phyloP scores from a whole-genome alignment of 2,113 vertebrate genomes.

The Tachysurus vachellii region DNA sequence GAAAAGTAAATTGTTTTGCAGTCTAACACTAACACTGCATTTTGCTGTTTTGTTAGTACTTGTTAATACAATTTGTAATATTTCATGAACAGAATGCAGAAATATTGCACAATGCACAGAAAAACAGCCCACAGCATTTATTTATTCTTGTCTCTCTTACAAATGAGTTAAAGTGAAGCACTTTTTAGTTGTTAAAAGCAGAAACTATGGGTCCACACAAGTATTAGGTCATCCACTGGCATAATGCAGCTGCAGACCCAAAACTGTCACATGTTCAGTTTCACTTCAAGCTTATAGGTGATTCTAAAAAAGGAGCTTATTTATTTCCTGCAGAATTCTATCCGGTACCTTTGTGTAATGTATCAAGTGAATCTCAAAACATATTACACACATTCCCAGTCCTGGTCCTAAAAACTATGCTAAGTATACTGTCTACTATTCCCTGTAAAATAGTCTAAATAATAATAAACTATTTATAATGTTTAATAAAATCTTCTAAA shows the following conservation, averaged over 20 bases:
- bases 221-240: background rate
- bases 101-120: background rate
- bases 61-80: background rate
- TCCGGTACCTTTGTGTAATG: background rate
- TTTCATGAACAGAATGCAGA: conserved; percentile 3
- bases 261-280: background rate
- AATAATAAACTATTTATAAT: background rate
- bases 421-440: background rate
- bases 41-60: background rate
- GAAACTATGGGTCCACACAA: background rate
- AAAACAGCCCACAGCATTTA: background rate
- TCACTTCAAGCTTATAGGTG: background rate
- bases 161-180: background rate
- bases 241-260: background rate
- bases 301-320: background rate
- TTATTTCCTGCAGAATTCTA: background rate
- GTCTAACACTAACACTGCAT: background rate
- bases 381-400: background rate
- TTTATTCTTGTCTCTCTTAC: background rate
- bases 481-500: background rate
- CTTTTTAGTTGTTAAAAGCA: conserved; percentile 10
- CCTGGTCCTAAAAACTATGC: background rate
- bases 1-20: conserved; percentile 3
- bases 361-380: background rate
- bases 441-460: background rate